Evolutionary conservation across 2,113 vertebrate species (phyloP).

Genomic region (Dasyprocta punctata): DNA sequence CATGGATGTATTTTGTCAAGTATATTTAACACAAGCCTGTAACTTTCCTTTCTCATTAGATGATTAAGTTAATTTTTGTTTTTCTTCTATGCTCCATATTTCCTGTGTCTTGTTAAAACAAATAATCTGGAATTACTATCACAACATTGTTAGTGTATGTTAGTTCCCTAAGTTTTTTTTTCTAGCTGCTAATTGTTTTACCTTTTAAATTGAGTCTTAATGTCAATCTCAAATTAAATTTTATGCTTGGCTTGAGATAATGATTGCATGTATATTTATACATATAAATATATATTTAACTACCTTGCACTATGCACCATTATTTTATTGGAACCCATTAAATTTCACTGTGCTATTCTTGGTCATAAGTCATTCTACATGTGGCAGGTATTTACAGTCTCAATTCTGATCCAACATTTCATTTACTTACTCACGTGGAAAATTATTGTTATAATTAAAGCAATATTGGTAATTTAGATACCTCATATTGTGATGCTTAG

Average conservation of each 20-base stretch:
- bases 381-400: background rate
- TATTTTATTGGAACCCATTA: background rate
- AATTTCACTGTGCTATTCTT: background rate
- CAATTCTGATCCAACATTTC: background rate
- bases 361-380: background rate
- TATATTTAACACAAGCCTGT: background rate
- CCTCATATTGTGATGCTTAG: background rate
- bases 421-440: background rate
- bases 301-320: fast-evolving
- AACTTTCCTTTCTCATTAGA: background rate
- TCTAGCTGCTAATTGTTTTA: background rate
- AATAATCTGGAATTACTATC: background rate
- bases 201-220: background rate
- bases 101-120: background rate
- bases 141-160: background rate
- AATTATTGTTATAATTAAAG: background rate
- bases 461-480: background rate
- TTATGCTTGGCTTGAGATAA: background rate
- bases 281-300: background rate
- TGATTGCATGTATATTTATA: background rate
- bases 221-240: background rate
- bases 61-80: background rate
- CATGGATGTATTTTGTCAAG: background rate
- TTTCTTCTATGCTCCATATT: background rate
- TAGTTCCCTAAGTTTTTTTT: background rate